Evolutionary conservation across 2,888 invertebrate genomes (phyloP).

Genomic region (Sphaerophoria rueppellii): DNA sequence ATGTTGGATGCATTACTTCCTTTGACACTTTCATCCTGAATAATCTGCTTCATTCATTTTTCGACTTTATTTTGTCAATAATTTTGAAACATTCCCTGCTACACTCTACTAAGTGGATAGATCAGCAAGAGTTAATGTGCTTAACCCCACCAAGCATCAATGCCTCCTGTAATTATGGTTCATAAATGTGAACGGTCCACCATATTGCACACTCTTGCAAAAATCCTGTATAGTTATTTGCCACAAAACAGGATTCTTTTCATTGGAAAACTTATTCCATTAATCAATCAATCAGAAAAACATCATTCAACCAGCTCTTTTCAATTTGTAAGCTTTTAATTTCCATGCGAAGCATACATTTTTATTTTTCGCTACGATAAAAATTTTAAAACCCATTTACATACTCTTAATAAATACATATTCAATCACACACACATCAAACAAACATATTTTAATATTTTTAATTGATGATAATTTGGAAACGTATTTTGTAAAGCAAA

Average conservation of each 20-base stretch:
- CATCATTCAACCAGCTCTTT: neutral
- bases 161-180: too few relatives aligned
- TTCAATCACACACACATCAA: neutral
- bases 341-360: neutral
- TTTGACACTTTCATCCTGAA: neutral
- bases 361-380: neutral
- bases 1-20: slow-evolving; percentile 15
- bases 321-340: slow-evolving; percentile 8
- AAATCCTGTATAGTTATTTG: neutral
- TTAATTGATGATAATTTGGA: neutral
- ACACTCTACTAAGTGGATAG: too few relatives aligned
- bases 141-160: too few relatives aligned
- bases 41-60: too few relatives aligned
- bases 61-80: too few relatives aligned
- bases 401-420: too few relatives aligned
- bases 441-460: neutral
- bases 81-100: too few relatives aligned
- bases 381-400: too few relatives aligned
- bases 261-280: neutral
- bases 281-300: neutral
- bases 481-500: slow-evolving; percentile 33
- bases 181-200: neutral
- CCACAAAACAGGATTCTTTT: neutral
- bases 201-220: neutral
- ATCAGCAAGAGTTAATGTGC: too few relatives aligned